Conservation (phyloP, 2,888 invertebrate species). For the Thymelicus lineola region DNA sequence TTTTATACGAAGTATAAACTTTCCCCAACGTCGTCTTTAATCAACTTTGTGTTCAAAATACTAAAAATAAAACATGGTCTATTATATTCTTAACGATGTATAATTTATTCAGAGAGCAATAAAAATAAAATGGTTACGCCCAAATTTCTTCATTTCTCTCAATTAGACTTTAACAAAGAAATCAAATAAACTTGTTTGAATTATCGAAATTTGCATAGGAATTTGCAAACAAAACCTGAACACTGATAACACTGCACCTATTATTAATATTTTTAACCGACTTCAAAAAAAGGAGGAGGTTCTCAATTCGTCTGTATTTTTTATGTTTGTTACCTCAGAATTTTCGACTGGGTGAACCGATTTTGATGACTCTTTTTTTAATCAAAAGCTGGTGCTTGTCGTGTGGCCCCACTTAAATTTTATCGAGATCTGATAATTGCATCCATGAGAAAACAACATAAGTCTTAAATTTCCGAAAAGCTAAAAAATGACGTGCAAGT, state of each 20-base stretch:
- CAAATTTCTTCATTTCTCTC: constrained; percentile 32
- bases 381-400: too few species aligned
- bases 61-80: background rate
- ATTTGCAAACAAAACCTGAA: background rate
- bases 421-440: too few species aligned
- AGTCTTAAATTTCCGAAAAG: too few species aligned
- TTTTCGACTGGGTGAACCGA: too few species aligned
- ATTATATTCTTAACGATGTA: constrained; percentile 14
- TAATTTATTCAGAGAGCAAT: constrained; percentile 23
- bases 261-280: too few species aligned
- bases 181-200: constrained; percentile 14
- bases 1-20: background rate
- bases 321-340: too few species aligned
- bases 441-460: too few species aligned
- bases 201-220: constrained; percentile 22
- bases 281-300: too few species aligned
- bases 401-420: too few species aligned
- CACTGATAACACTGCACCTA: background rate
- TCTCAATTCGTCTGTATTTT: too few species aligned
- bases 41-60: background rate
- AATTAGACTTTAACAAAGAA: constrained; percentile 19
- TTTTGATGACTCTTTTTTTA: too few species aligned
- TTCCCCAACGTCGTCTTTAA: background rate
- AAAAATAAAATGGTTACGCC: constrained; percentile 23
- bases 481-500: too few species aligned